These are phyloP conservation scores for Chaetogeoica ovagalla DNA, from an alignment of 2,888 invertebrate genomes.

Conservation along the genomic window DNA sequence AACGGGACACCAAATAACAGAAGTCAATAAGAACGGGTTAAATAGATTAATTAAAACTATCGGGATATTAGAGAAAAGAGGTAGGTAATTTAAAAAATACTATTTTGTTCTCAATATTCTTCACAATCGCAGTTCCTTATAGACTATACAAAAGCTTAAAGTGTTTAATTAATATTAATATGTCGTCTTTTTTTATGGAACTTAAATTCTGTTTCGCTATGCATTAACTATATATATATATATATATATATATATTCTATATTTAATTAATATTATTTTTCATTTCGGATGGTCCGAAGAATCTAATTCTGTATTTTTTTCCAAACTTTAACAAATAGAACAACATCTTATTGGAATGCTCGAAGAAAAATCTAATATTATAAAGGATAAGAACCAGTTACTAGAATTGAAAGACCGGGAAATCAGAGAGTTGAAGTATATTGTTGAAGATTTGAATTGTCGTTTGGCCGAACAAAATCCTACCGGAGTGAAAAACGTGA, in stretches of 20 bases:
- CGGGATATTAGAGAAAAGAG: background rate
- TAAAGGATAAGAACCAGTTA: background rate
- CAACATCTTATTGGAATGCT: background rate
- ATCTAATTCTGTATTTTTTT: too few species aligned
- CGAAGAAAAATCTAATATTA: background rate
- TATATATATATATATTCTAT: too few species aligned
- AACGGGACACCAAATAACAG: background rate
- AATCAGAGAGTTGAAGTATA: background rate
- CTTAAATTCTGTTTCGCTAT: too few species aligned
- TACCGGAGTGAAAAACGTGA: too few species aligned
- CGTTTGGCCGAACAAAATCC: background rate
- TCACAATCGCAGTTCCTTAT: too few species aligned
- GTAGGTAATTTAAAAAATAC: background rate
- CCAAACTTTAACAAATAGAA: background rate
- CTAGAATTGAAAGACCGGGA: background rate
- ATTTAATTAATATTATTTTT: too few species aligned
- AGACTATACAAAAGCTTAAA: too few species aligned
- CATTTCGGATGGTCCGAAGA: too few species aligned
- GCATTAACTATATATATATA: too few species aligned
- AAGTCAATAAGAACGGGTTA: background rate
- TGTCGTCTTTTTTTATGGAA: too few species aligned
- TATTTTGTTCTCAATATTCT: too few species aligned
- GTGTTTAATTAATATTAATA: too few species aligned
- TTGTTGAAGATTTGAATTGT: background rate
- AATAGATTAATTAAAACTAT: background rate